Evolutionary conservation across 2,113 vertebrate genomes (phyloP).

Genomic region (Progne subis): DNA sequence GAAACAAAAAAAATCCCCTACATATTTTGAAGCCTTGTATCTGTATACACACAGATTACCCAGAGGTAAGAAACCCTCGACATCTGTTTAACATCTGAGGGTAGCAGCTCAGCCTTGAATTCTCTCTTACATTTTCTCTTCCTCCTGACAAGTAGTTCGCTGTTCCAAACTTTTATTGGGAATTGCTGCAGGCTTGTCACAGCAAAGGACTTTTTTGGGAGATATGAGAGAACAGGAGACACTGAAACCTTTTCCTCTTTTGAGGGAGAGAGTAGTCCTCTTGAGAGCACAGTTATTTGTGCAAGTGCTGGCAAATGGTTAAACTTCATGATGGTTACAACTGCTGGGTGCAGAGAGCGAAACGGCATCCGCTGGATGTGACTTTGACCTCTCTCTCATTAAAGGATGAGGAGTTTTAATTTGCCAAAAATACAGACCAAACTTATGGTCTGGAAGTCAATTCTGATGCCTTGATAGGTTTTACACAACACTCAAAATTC

Average conservation of each 20-base stretch:
- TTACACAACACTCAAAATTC: neutral
- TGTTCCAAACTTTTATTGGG: neutral
- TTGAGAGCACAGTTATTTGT: neutral
- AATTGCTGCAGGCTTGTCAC: neutral
- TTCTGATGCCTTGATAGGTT: neutral
- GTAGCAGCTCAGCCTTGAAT: neutral
- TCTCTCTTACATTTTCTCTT: neutral
- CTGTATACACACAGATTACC: neutral
- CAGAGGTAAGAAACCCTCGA: neutral
- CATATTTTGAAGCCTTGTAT: neutral
- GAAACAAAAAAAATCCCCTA: neutral
- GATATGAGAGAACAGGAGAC: neutral
- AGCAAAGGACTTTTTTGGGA: neutral
- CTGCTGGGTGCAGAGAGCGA: neutral
- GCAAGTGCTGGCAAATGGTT: conserved; percentile 9
- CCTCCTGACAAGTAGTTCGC: neutral
- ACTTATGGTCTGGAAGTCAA: neutral
- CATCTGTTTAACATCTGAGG: neutral
- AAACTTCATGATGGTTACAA: neutral
- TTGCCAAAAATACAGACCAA: neutral
- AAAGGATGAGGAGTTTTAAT: neutral
- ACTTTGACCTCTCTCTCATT: conserved; percentile 27
- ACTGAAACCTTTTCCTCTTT: neutral
- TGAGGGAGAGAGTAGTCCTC: neutral
- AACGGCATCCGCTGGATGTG: conserved; percentile 6